phyloP scores from a whole-genome alignment of 92 coral and sea anemone species.

The Desmophyllum pertusum region DNA sequence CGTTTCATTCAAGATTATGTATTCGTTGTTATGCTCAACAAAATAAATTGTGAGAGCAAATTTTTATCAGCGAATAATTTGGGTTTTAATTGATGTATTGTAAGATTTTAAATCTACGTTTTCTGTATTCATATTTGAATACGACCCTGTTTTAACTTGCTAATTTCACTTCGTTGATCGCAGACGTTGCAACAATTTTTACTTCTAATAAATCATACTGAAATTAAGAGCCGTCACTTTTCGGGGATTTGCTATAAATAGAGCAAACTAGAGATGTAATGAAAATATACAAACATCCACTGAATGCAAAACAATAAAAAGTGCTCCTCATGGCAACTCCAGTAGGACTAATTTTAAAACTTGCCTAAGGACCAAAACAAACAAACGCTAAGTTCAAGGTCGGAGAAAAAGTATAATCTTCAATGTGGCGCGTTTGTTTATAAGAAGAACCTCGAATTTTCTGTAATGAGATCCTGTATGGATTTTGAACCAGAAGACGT shows the following conservation, averaged over 20 bases:
- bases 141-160: background rate
- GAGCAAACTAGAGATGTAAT: background rate
- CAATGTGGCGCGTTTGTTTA: background rate
- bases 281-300: background rate
- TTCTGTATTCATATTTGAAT: background rate
- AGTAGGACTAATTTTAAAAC: background rate
- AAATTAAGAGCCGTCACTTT: background rate
- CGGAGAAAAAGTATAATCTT: background rate
- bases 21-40: constrained; percentile 9
- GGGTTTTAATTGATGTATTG: background rate
- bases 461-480: background rate
- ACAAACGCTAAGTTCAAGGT: background rate
- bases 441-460: background rate
- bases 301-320: background rate
- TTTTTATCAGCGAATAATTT: constrained; percentile 5
- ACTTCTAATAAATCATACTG: background rate
- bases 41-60: background rate
- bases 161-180: background rate
- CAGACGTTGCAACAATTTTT: too few species aligned
- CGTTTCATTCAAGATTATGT: background rate
- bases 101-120: background rate
- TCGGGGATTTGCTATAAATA: background rate
- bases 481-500: background rate
- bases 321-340: background rate
- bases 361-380: background rate